Evolutionary conservation across 2,113 vertebrate species (phyloP), one percentile per base, ranked within the genome.

Genomic region (Ctenomys sociabilis): DNA sequence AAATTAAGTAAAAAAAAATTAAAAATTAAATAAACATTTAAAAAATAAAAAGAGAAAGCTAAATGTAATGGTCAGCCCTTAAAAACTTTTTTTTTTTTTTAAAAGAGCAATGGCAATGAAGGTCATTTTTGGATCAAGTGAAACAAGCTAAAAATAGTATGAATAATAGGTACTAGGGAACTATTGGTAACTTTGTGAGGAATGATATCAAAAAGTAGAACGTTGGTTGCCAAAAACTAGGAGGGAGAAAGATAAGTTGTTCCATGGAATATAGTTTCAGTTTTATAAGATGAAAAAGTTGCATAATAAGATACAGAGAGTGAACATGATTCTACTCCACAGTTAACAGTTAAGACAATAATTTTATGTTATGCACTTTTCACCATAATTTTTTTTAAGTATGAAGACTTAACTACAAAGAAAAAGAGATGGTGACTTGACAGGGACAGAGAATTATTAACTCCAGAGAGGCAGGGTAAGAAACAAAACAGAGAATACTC

Each of bases 391-490:
- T 72, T 52, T 72, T 72, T 45, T 49, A 8, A 32, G 49, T 45
- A 57, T 85, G 66, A 68, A 4, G 26, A 22, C 24, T 59, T 78
- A 83, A 75, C 22, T 61, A 92, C 37, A 95, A 92, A 92, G 63
- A 59, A 83, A 92, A 95, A 84, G 54, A 57, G 35, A 59, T 37
- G 3, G 43, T 90, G 43, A 28, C 81, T 90, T 96, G 90, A 43
- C 37, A 84, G 28, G 12, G 49, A 88, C 81, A 91, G 45, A 78
- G 59, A 87, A 83, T 78, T 40, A 8, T 59, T 83, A 40, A 78
- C 10, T 45, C 26, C 40, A 87, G 35, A 66, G 35, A 83, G 26
- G 24, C 3, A 21, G 24, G 85, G 7, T 84, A 35, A 83, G 22
- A 78, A 78, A 78, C 7, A 30, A 7, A 77, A 45, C 12, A 45